Evolutionary conservation across 2,113 vertebrate species (phyloP).

Genomic region (Rana temporaria): DNA sequence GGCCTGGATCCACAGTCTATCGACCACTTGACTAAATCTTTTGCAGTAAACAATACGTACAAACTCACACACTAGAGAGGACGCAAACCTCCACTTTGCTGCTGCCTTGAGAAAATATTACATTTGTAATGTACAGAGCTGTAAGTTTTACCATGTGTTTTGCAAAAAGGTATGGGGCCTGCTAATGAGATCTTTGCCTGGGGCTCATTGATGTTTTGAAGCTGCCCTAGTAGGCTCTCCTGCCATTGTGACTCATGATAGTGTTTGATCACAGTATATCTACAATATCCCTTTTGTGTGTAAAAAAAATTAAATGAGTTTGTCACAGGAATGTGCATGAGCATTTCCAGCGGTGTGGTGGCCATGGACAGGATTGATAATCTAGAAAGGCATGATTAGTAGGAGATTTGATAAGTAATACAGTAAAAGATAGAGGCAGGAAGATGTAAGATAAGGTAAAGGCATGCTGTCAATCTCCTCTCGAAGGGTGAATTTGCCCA

Average conservation of each 20-base stretch:
- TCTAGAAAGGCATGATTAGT: background rate
- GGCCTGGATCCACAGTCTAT: no score
- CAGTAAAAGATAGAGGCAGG: no score
- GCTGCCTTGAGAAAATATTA: no score
- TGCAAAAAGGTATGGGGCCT: background rate
- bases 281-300: background rate
- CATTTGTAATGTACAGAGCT: no score
- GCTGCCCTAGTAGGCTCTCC: background rate
- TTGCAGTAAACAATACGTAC: no score
- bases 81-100: no score
- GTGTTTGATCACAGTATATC: background rate
- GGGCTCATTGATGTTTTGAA: background rate
- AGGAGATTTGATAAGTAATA: no score
- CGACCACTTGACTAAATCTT: no score
- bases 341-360: background rate
- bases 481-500: background rate
- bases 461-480: background rate
- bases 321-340: background rate
- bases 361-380: background rate
- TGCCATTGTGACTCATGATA: background rate
- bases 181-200: conserved; percentile 9
- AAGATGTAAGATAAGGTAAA: background rate
- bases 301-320: background rate
- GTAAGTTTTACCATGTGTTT: no score
- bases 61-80: no score